These are phyloP conservation scores for Centruroides sculpturatus DNA, from an alignment of 1,140 invertebrate species.

Conservation along the genomic window DNA sequence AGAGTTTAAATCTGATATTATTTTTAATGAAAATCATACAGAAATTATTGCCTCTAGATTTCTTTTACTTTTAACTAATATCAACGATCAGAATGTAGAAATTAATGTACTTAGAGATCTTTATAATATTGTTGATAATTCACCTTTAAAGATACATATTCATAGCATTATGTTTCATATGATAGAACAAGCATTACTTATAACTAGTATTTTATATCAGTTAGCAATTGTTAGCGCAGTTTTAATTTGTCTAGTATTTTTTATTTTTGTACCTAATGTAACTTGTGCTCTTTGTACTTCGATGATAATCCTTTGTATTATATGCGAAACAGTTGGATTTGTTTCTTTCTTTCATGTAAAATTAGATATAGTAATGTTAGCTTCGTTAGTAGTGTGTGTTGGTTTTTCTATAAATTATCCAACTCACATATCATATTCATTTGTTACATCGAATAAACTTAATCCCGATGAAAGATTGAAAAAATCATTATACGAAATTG, in stretches of 20 bases:
- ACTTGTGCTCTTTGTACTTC: constrained; percentile 86
- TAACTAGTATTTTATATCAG: constrained; percentile 79
- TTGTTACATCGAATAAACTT: constrained; percentile 50
- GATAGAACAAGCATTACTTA: constrained; percentile 86
- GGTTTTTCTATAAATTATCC: constrained; percentile 95
- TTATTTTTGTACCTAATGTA: constrained; percentile 89
- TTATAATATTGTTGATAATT: constrained; percentile 55
- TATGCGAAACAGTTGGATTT: constrained; percentile 87
- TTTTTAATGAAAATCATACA: constrained; percentile 57
- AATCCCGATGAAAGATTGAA: constrained; percentile 51
- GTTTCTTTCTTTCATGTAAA: constrained; percentile 91
- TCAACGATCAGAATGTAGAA: constrained; percentile 74
- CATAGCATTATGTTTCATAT: constrained; percentile 90
- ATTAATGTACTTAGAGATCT: constrained; percentile 75
- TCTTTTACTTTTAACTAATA: constrained; percentile 73
- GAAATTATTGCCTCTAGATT: constrained; percentile 68
- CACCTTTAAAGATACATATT: constrained; percentile 65
- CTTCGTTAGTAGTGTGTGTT: constrained; percentile 95
- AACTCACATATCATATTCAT: constrained; percentile 91
- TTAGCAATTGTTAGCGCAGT: constrained; percentile 77
- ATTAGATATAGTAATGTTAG: constrained; percentile 94
- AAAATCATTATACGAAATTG: constrained; percentile 73
- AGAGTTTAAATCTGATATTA: constrained; percentile 64
- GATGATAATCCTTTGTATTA: constrained; percentile 86
- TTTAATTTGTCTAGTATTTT: constrained; percentile 88